Evolutionary conservation across 2,888 invertebrate species (phyloP), one percentile per base, ranked within the genome.

Genomic region (Toxonevra muliebris): DNA sequence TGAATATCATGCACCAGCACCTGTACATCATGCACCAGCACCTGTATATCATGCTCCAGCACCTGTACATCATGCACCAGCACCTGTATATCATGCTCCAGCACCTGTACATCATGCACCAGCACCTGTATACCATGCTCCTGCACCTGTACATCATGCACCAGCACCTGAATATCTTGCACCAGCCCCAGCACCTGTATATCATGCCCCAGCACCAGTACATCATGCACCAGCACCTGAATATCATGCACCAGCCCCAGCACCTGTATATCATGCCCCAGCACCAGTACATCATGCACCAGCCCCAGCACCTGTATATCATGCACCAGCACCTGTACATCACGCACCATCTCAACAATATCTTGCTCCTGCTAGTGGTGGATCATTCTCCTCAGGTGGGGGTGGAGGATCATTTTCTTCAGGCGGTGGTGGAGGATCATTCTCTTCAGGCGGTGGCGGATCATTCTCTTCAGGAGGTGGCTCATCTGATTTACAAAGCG

Each of bases 61-160:
- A n/a, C 59, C n/a, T 50, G 15, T 30, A 20, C 20, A 8, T 57
- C 48, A 55, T 15, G 41, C 55, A 17, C 67, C 66, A 2, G 66
- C 66, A 4, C 67, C 67, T 62, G 67, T 62, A 1, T 43, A 67
- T 42, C 43, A n/a, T 9, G 65, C 65, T 10, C 65, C 65, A 2
- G 65, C 52, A 13, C 58, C 50, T 9, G 58, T 42, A 10, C 20
- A 59, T 43, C 13, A 11, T 30, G 65, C 65, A 3, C 66, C 66
- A 12, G 66, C 66, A 12, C n/a, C n/a, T 50, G 15, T 30, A 20
- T 17, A 8, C 64, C 48, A 55, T 15, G 41, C 55, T 41, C 67
- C 66, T 5, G 66, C 66, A 4, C 67, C 67, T 62, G 67, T 62
- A 1, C 30, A 67, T 42, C 43, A n/a, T 9, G 65, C 65, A 3